A percentile compares a stretch with the other conserved stretches of the same genome.
Conservation (phyloP, 2,113 vertebrate species). For the Xiphophorus hellerii region DNA sequence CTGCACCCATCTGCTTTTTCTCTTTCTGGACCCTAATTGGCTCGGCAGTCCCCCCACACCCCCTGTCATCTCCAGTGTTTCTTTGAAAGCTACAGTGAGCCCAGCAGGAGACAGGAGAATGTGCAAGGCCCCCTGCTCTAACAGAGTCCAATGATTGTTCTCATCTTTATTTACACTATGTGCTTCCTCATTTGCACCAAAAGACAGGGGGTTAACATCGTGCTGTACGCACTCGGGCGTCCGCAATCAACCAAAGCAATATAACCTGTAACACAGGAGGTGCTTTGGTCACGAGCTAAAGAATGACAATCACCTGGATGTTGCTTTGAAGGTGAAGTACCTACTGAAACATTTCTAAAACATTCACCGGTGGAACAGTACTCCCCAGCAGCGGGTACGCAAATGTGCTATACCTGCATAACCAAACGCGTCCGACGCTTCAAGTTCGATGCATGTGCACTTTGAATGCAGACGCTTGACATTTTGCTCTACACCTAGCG, state of each 20-base stretch:
- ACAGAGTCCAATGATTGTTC: slow-evolving; percentile 64
- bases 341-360: too few relatives aligned
- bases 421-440: too few relatives aligned
- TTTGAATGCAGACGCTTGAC: too few relatives aligned
- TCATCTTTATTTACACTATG: slow-evolving; percentile 57
- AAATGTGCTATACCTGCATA: neutral
- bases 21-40: slow-evolving; percentile 72
- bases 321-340: neutral
- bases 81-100: slow-evolving; percentile 68
- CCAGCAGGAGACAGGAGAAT: slow-evolving; percentile 61
- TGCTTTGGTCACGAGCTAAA: neutral
- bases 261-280: neutral
- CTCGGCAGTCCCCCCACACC: slow-evolving; percentile 49
- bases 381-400: too few relatives aligned
- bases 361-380: too few relatives aligned
- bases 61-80: slow-evolving; percentile 66
- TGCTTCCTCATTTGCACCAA: slow-evolving; percentile 26
- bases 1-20: slow-evolving; percentile 34
- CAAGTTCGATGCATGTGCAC: too few relatives aligned
- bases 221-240: slow-evolving; percentile 6
- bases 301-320: neutral
- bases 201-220: slow-evolving; percentile 14
- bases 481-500: too few relatives aligned
- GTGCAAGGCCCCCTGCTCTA: slow-evolving; percentile 36
- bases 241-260: neutral